Percentiles rank a stretch among this genome's conserved stretches.
These are phyloP conservation scores for Agrotis exclamationis DNA, from an alignment of 2,888 invertebrate genomes.

Conservation along the genomic window DNA sequence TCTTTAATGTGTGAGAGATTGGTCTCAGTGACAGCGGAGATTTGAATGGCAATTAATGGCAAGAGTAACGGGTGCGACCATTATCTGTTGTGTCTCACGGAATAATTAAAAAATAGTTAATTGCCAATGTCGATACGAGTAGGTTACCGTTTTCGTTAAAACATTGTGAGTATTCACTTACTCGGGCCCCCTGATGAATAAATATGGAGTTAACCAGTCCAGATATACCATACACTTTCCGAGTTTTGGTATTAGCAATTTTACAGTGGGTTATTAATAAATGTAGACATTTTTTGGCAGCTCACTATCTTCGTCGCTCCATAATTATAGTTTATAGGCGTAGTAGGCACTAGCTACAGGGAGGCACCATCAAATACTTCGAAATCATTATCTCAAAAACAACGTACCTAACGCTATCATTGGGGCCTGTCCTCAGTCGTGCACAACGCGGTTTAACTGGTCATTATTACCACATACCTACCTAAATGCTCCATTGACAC, in stretches of 20 bases:
- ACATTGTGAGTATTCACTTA: not conserved
- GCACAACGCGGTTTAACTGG: conserved; percentile 60
- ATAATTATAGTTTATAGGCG: no score
- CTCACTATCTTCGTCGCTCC: no score
- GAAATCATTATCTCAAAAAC: not conserved
- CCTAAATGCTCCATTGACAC: conserved; percentile 74
- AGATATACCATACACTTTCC: not conserved
- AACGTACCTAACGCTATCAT: conserved; percentile 43
- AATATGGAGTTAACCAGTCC: not conserved
- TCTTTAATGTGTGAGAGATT: conserved; percentile 41
- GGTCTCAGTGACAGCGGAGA: conserved; percentile 48
- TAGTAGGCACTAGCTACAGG: no score
- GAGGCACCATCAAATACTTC: not conserved
- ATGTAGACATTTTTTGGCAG: not conserved
- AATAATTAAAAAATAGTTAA: not conserved
- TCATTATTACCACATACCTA: conserved; percentile 72
- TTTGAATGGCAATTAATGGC: not conserved
- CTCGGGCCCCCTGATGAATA: not conserved
- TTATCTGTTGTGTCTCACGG: not conserved
- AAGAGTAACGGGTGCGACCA: not conserved
- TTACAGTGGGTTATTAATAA: not conserved
- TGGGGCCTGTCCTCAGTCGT: conserved; percentile 47
- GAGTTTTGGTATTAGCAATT: not conserved
- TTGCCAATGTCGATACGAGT: not conserved
- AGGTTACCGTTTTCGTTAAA: not conserved